Conservation (phyloP, 2,888 invertebrate species). For the Sphecodes monilicornis region DNA sequence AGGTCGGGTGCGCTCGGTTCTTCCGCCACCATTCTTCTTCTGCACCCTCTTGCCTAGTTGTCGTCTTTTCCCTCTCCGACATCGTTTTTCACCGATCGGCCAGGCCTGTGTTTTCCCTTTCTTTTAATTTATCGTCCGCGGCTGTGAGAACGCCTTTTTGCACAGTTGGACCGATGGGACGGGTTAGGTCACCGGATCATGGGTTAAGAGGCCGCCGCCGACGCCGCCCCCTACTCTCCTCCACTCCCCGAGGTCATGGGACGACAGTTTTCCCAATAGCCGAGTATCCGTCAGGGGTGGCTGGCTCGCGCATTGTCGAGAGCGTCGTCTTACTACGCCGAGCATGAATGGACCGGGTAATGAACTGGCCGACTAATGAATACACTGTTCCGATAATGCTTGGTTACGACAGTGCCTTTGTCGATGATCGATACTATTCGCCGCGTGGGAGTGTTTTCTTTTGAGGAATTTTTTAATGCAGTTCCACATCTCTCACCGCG, state of each 20-base stretch:
- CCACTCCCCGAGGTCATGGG: slow-evolving; percentile 53
- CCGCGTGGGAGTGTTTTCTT: not conserved
- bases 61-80: slow-evolving; percentile 5
- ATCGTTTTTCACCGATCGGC: slow-evolving; percentile 39
- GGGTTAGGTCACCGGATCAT: slow-evolving; percentile 69
- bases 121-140: slow-evolving; percentile 60
- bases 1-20: not conserved
- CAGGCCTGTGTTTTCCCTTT: slow-evolving; percentile 38
- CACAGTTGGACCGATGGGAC: slow-evolving; percentile 31
- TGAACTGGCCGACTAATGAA: slow-evolving; percentile 28
- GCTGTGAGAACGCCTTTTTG: slow-evolving; percentile 44
- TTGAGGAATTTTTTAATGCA: not conserved
- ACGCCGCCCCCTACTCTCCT: too few relatives aligned
- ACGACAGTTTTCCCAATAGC: slow-evolving; percentile 58
- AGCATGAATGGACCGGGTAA: slow-evolving; percentile 46
- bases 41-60: not conserved
- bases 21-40: not conserved
- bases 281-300: slow-evolving; percentile 46
- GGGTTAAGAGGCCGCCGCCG: slow-evolving; percentile 67
- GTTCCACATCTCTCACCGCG: not conserved
- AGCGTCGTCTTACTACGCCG: slow-evolving; percentile 46
- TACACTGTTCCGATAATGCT: slow-evolving; percentile 30
- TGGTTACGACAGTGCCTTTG: not conserved
- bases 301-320: slow-evolving; percentile 38
- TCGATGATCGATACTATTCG: slow-evolving; percentile 8